These are phyloP conservation scores for Pycnomerus fuliginosus DNA, from an alignment of 2,888 invertebrate genomes.

Conservation along the genomic window DNA sequence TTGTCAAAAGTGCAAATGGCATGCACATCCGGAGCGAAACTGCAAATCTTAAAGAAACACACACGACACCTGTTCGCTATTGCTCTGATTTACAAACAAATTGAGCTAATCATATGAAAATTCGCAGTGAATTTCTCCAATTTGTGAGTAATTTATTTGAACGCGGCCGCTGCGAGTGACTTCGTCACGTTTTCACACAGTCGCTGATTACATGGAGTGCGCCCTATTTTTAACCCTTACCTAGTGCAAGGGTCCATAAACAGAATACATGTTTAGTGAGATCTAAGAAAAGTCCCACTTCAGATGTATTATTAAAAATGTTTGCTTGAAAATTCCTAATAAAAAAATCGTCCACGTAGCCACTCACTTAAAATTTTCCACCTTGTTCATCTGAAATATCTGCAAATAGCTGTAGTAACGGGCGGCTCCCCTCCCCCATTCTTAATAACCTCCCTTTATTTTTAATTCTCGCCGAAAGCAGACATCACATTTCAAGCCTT, in stretches of 20 bases:
- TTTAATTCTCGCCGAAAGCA: constrained; percentile 49
- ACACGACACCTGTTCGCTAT: constrained; percentile 36
- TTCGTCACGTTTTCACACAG: constrained; percentile 19
- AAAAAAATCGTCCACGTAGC: constrained; percentile 32
- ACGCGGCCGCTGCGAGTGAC: constrained; percentile 19
- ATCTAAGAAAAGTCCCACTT: too few relatives aligned
- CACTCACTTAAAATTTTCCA: constrained; percentile 27
- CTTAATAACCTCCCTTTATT: constrained; percentile 44
- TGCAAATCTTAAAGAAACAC: too few relatives aligned
- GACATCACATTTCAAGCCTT: constrained; percentile 51
- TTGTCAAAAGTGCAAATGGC: constrained; percentile 7
- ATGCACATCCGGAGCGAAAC: constrained; percentile 1
- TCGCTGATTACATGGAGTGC: constrained; percentile 17
- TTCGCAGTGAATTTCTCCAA: constrained; percentile 30
- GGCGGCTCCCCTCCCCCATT: constrained; percentile 21
- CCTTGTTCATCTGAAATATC: constrained; percentile 31
- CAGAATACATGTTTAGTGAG: too few relatives aligned
- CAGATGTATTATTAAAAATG: constrained; percentile 16
- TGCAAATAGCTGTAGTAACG: constrained; percentile 27
- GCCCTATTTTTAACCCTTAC: constrained; percentile 17
- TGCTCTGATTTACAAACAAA: constrained; percentile 41
- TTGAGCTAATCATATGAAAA: constrained; percentile 44
- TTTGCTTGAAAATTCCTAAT: constrained; percentile 22
- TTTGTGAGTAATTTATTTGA: constrained; percentile 26
- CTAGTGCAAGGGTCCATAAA: too few relatives aligned